Conservation (phyloP, 2,113 vertebrate genomes). For the Marmota monax region DNA sequence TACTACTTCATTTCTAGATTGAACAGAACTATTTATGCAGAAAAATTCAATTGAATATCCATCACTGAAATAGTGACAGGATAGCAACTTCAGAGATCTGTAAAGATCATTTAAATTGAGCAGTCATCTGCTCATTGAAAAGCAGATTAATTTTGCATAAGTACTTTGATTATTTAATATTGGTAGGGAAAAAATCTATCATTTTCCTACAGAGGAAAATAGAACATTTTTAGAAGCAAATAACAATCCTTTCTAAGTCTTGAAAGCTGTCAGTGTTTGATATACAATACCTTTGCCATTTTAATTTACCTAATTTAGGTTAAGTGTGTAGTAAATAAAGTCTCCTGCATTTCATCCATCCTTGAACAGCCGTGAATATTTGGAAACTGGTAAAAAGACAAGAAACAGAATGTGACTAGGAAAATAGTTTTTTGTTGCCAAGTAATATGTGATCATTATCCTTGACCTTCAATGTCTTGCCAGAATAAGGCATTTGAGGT, state of each 20-base stretch:
- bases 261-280: conserved; percentile 52
- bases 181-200: neutral
- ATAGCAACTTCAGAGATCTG: conserved; percentile 63
- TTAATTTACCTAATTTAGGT: conserved; percentile 39
- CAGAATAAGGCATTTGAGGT: neutral
- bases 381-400: neutral
- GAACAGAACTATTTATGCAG: conserved; percentile 72
- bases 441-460: neutral
- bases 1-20: conserved; percentile 24
- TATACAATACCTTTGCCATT: conserved; percentile 55
- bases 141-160: conserved; percentile 65
- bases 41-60: conserved; percentile 74
- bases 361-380: conserved; percentile 12
- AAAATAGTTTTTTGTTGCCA: neutral
- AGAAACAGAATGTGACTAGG: neutral
- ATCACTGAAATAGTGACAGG: conserved; percentile 70
- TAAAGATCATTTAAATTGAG: conserved; percentile 66
- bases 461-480: neutral
- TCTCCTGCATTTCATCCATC: conserved; percentile 9
- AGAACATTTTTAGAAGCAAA: conserved; percentile 57
- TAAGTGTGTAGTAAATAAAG: conserved; percentile 6
- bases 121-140: conserved; percentile 63
- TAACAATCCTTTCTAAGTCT: conserved; percentile 50
- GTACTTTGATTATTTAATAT: conserved; percentile 71
- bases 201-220: conserved; percentile 57